Conservation (phyloP, 2,797 vertebrate genomes). For the Australoheros facetus region DNA sequence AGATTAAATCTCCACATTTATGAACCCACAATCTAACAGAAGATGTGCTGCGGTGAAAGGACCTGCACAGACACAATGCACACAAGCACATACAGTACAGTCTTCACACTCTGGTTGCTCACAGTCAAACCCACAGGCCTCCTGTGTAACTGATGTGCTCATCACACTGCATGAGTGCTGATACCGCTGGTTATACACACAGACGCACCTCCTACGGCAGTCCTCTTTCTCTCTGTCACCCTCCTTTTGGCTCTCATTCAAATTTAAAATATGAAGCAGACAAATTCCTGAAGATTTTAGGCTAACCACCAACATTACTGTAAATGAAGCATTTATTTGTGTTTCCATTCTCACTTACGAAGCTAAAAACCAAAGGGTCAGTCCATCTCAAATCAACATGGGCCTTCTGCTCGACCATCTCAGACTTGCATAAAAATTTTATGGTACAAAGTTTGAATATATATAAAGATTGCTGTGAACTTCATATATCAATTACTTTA, state of each 20-base stretch:
- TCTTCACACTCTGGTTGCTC: conserved; percentile 12
- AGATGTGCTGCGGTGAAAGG: conserved; percentile 7
- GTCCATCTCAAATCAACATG: too few species aligned
- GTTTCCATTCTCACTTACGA: too few species aligned
- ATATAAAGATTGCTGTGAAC: too few species aligned
- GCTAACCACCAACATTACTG: not conserved
- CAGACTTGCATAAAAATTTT: too few species aligned
- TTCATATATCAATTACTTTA: too few species aligned
- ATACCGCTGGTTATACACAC: not conserved
- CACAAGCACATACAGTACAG: conserved; percentile 12
- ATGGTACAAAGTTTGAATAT: too few species aligned
- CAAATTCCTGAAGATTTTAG: not conserved
- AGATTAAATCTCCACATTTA: conserved; percentile 14
- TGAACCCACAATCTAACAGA: conserved; percentile 11
- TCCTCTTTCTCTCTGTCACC: not conserved
- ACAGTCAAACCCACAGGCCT: conserved; percentile 34
- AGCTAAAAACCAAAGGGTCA: not conserved
- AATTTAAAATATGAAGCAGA: not conserved
- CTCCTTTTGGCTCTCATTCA: not conserved
- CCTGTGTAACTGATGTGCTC: conserved; percentile 21
- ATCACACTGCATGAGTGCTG: conserved; percentile 19
- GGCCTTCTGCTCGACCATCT: too few species aligned
- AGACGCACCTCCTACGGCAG: not conserved
- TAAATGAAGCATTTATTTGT: not conserved
- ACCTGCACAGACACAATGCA: conserved; percentile 3